phyloP scores from a whole-genome alignment of 1,140 invertebrate genomes.

The Melanaphis sacchari region DNA sequence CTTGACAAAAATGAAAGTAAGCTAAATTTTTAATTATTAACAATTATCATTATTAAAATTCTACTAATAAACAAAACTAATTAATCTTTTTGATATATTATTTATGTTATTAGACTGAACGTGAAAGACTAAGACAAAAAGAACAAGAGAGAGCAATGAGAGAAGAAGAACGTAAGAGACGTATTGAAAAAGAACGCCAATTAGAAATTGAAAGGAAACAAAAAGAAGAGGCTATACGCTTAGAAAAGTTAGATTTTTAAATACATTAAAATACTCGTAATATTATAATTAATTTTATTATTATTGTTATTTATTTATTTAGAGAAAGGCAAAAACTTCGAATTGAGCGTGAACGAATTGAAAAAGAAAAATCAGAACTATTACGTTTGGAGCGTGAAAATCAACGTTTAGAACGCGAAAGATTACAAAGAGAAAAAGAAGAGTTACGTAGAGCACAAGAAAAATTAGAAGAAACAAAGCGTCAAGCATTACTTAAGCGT shows the following conservation, averaged over 20 bases:
- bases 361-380: slow-evolving; percentile 81
- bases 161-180: slow-evolving; percentile 76
- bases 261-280: not conserved
- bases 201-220: slow-evolving; percentile 81
- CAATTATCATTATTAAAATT: not conserved
- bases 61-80: not conserved
- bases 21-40: not conserved
- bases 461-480: slow-evolving; percentile 59
- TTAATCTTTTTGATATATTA: not conserved
- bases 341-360: slow-evolving; percentile 77
- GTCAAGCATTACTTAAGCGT: slow-evolving; percentile 42
- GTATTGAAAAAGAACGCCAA: slow-evolving; percentile 75
- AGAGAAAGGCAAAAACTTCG: slow-evolving; percentile 79
- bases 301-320: not conserved
- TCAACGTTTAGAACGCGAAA: slow-evolving; percentile 80
- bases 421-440: slow-evolving; percentile 65
- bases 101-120: slow-evolving; percentile 69
- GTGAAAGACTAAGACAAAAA: slow-evolving; percentile 78
- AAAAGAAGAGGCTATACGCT: slow-evolving; percentile 77
- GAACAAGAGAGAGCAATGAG: slow-evolving; percentile 78
- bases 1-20: slow-evolving; percentile 44
- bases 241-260: slow-evolving; percentile 67
- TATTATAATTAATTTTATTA: slow-evolving; percentile 27
- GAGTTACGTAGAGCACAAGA: slow-evolving; percentile 59
- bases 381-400: slow-evolving; percentile 80